Evolutionary conservation across 1,140 invertebrate genomes (phyloP), one percentile per base, ranked within the genome.

Genomic region (Laupala kohalensis): DNA sequence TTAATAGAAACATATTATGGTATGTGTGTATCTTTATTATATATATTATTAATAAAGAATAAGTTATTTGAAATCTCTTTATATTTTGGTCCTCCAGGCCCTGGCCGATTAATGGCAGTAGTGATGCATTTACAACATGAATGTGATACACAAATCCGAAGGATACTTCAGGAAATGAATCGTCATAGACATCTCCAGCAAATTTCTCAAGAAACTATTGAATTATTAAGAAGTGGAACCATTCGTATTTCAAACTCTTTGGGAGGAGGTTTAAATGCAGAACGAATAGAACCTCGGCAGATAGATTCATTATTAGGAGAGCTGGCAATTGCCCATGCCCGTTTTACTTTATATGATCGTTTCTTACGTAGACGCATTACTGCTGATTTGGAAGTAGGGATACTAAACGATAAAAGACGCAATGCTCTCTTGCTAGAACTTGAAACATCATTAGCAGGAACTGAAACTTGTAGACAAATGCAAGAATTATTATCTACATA

Each of bases 1-100:
- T 85, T 97, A 27, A 89, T 98, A 53, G 95, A 97, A 79, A 95
- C 93, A 6, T 96, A 93, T 81, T 98, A 98, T 83, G 95, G 95
- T 78, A 37, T 78, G 53, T 71, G 23, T 62, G n/a, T 6, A 70
- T 72, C 74, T 78, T 12, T 69, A 72, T 0, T 30, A 23, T 67
- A 6, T 13, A 6, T 67, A 69, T n/a, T n/a, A n/a, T n/a, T n/a
- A n/a, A n/a, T n/a, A n/a, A n/a, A n/a, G n/a, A n/a, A n/a, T n/a
- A n/a, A n/a, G n/a, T n/a, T n/a, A n/a, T n/a, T n/a, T n/a, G n/a
- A n/a, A n/a, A n/a, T n/a, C n/a, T n/a, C n/a, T n/a, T n/a, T n/a
- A n/a, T n/a, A n/a, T n/a, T n/a, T n/a, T n/a, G n/a, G n/a, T n/a
- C n/a, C n/a, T n/a, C n/a, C n/a, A n/a, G n/a, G n/a, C n/a, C 89